Percentiles rank a stretch among this genome's conserved stretches.
Conservation (phyloP, 2,888 invertebrate genomes). For the Callosobruchus maculatus region DNA sequence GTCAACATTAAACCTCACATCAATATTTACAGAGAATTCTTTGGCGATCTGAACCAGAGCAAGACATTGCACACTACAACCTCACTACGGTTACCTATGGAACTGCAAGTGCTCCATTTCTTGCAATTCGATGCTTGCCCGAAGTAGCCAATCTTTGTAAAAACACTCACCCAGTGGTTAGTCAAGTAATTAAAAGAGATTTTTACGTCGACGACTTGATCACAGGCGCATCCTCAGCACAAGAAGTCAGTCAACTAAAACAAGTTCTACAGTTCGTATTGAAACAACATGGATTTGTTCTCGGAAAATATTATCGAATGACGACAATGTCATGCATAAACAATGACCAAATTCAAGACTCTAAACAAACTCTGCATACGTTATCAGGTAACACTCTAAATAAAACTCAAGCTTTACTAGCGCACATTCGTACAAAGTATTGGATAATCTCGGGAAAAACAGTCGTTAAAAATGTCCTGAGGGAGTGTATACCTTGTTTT, state of each 20-base stretch:
- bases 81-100: conserved; percentile 15
- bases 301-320: background rate
- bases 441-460: background rate
- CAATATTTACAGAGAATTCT: conserved; percentile 10
- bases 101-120: conserved; percentile 7
- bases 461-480: too few relatives aligned
- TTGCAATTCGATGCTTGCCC: conserved; percentile 2
- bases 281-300: background rate
- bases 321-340: background rate
- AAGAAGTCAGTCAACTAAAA: background rate
- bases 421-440: background rate
- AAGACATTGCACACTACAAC: conserved; percentile 3
- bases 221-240: too few relatives aligned
- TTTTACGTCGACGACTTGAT: background rate
- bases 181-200: background rate
- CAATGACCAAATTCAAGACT: background rate
- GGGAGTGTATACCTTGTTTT: too few relatives aligned
- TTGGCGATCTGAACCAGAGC: conserved; percentile 6
- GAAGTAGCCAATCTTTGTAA: background rate
- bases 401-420: background rate
- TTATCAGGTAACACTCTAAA: background rate
- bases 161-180: background rate
- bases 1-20: conserved; percentile 9
- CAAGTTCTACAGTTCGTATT: background rate
- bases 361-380: background rate